These are phyloP conservation scores for Eutolmus rufibarbis DNA, from an alignment of 2,888 invertebrate genomes.

Conservation along the genomic window DNA sequence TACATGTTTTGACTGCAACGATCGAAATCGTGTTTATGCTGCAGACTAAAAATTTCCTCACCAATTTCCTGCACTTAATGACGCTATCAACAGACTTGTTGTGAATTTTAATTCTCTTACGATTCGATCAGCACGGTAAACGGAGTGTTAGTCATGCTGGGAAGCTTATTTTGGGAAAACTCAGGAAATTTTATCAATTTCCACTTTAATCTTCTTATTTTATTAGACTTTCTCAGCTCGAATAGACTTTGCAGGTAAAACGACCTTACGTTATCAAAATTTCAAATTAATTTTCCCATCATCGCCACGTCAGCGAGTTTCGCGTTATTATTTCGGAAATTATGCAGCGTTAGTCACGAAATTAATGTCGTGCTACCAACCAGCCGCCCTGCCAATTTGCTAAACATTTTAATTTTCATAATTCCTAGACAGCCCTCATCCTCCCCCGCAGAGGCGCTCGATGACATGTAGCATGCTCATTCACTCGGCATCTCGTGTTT, in stretches of 20 bases:
- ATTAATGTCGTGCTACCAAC: not conserved
- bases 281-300: not conserved
- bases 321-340: not conserved
- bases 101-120: not conserved
- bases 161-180: not conserved
- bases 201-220: not conserved
- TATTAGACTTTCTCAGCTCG: not conserved
- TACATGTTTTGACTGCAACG: not conserved
- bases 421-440: not conserved
- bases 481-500: not conserved
- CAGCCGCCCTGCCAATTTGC: not conserved
- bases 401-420: not conserved
- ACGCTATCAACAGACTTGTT: not conserved
- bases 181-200: not conserved
- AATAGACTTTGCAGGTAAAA: not conserved
- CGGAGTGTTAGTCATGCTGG: not conserved
- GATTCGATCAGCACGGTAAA: not conserved
- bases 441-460: not conserved
- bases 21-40: not conserved
- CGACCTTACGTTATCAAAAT: not conserved
- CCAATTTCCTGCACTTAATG: not conserved
- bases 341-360: not conserved
- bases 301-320: not conserved
- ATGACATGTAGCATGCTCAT: not conserved
- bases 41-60: not conserved